Evolutionary conservation across 2,113 vertebrate species (phyloP).

Genomic region (Mastomys coucha): DNA sequence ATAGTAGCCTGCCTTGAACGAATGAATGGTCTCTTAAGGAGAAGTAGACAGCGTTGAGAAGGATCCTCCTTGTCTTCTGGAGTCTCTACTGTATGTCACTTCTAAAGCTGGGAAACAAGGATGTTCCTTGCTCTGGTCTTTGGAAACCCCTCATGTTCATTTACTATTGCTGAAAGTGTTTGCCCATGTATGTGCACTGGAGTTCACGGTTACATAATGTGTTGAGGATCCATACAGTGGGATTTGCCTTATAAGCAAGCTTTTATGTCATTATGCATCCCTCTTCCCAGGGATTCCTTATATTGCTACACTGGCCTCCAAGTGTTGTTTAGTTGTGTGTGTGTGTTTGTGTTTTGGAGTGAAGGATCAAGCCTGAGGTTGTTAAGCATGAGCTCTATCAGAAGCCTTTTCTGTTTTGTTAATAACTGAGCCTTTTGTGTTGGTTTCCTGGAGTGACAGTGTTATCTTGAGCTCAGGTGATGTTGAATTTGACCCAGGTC

Average conservation of each 20-base stretch:
- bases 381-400: neutral
- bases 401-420: neutral
- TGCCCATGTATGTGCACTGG: neutral
- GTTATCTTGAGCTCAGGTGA: neutral
- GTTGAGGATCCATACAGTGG: neutral
- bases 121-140: neutral
- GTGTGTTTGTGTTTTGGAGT: neutral
- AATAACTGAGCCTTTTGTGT: neutral
- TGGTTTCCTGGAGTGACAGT: neutral
- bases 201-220: neutral
- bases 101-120: conserved; percentile 37
- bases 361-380: neutral
- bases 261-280: neutral
- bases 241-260: conserved; percentile 6
- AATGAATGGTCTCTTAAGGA: neutral
- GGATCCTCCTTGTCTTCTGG: neutral
- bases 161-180: conserved; percentile 17
- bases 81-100: neutral
- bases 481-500: neutral
- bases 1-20: neutral
- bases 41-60: neutral
- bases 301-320: neutral
- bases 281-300: neutral
- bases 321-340: neutral
- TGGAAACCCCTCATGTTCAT: neutral